Conservation (phyloP, 2,113 vertebrate species). For the Callaeas wilsoni region DNA sequence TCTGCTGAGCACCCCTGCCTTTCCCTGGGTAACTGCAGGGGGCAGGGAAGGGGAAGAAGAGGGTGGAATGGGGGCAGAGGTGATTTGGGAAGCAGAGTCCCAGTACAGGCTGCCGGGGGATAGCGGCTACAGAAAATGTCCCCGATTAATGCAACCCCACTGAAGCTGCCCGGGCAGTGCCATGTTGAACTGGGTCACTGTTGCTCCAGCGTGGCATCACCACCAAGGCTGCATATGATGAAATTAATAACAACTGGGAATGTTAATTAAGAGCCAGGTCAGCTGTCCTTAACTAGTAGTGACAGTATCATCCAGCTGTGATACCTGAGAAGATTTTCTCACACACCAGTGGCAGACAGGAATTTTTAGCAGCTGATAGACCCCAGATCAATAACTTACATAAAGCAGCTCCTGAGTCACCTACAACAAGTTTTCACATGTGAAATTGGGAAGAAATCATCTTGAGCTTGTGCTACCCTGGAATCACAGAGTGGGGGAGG, state of each 20-base stretch:
- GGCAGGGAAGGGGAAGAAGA: not conserved
- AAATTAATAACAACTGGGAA: not conserved
- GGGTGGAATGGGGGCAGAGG: not conserved
- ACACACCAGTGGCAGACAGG: not conserved
- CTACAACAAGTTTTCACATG: not conserved
- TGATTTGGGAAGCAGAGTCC: not conserved
- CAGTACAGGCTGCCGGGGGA: not conserved
- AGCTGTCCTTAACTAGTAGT: not conserved
- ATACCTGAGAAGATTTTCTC: not conserved
- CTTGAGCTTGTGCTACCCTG: not conserved
- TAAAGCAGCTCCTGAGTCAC: not conserved
- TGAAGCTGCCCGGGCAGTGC: not conserved
- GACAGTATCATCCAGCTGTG: not conserved
- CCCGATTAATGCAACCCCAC: not conserved
- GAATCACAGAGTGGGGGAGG: not conserved
- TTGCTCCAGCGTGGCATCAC: not conserved
- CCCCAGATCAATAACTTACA: not conserved
- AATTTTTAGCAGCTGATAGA: not conserved
- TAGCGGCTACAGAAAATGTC: not conserved
- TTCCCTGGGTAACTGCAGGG: not conserved
- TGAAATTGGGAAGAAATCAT: not conserved
- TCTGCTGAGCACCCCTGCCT: not conserved
- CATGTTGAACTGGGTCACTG: not conserved
- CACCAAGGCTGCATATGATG: not conserved
- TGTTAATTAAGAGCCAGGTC: not conserved